phyloP scores from a whole-genome alignment of 2,888 invertebrate genomes.

The Epirrhoe alternata region DNA sequence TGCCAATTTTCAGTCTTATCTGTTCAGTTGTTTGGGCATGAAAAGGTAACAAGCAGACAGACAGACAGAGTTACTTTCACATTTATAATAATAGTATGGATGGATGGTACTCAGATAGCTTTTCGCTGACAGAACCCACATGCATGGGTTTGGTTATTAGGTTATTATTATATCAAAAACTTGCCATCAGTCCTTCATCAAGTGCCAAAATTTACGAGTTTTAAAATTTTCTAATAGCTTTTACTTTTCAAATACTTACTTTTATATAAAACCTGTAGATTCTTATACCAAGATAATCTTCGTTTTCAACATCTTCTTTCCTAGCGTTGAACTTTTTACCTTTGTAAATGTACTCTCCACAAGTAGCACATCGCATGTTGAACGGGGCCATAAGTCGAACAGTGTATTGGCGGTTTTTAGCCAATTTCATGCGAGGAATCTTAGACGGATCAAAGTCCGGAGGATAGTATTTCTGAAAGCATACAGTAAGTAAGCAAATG shows the following conservation, averaged over 20 bases:
- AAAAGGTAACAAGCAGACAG: no score
- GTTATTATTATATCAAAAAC: no score
- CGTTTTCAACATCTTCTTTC: constrained; percentile 99
- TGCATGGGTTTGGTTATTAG: no score
- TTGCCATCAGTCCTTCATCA: no score
- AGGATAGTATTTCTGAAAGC: constrained; percentile 98
- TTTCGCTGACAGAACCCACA: no score
- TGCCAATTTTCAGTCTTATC: no score
- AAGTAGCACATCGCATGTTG: constrained; percentile 99
- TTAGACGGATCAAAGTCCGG: constrained; percentile 99
- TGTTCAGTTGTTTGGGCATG: no score
- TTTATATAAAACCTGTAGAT: constrained; percentile 99
- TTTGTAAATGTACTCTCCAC: constrained; percentile 99
- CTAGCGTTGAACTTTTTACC: constrained; percentile 99
- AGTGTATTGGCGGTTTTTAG: constrained; percentile 98
- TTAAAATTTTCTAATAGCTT: not conserved
- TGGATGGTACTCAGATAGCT: no score
- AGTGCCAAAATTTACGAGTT: not conserved
- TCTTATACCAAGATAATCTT: constrained; percentile 97
- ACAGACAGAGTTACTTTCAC: no score
- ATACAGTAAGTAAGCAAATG: constrained; percentile 13
- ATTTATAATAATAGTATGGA: no score
- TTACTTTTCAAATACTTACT: constrained; percentile 65
- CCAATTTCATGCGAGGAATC: constrained; percentile 98
- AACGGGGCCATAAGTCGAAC: constrained; percentile 99